Base-by-base conservation (phyloP, 2,113 vertebrate species). In the Platichthys stellatus region DNA sequence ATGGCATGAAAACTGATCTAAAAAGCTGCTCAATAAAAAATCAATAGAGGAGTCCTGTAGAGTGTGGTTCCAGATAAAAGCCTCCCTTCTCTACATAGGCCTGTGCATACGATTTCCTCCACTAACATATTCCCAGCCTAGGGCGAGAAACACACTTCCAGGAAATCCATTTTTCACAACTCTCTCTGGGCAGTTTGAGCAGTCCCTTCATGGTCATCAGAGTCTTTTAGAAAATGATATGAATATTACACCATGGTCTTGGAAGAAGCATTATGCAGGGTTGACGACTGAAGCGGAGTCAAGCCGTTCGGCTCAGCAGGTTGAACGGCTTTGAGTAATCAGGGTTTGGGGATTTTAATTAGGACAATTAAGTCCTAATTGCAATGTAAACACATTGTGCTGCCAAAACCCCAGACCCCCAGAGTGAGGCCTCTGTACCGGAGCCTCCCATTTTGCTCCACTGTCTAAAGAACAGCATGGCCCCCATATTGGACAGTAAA, bases 331-430 rank as follows among this genome's bases (percentile, higher is more conserved):
- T 69, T 79, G 85, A 89, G 82, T 86, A 88, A 90, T 90, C 77
- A 84, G 86, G 81, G 84, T 87, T 90, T 84, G 81, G 89, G 92
- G 86, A 90, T 80, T 86, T 72, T 93, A 93, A 93, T 90, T 90
- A 90, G 87, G 67, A 89, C 90, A 93, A 92, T 94, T 93, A 93
- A 86, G 76, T 84, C 88, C 82, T 94, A 94, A 93, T 94, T 94
- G 90, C 87, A 92, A 90, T 86, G 86, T 93, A 93, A 94, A 93
- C 91, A 93, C 81, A 88, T 89, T 88, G 77, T 84, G 81, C 82
- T 92, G 89, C 93, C 90, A 91, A 88, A 89, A 87, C 72, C 79
- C 53, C 65, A 78, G 82, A 84, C 84, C 90, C 91, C 85, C 40
- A 81, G 81, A 84, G 90, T 89, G 87, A 91, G 82, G 83, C 86